A percentile compares a stretch with the other conserved stretches of the same genome.
These are phyloP conservation scores for Drosophila nannoptera DNA, from an alignment of 1,140 invertebrate species.

Conservation along the genomic window DNA sequence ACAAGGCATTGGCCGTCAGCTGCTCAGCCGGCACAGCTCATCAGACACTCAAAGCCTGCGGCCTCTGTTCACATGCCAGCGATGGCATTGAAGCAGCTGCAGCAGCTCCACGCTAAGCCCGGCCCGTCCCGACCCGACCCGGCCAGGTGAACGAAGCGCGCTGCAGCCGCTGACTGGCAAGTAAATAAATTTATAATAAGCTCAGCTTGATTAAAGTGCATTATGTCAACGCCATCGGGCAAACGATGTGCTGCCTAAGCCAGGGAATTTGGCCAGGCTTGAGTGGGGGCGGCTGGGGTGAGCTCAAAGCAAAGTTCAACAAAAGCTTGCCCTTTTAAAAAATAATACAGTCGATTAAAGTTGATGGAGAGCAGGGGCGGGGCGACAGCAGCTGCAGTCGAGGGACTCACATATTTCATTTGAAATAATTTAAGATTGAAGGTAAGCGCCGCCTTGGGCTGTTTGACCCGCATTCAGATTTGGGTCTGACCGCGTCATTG, in stretches of 20 bases:
- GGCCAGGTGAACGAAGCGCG: slow-evolving; percentile 48
- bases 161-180: slow-evolving; percentile 31
- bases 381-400: background rate
- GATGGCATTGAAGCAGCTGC: background rate
- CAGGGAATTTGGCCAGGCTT: background rate
- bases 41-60: background rate
- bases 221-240: background rate
- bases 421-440: slow-evolving; percentile 15
- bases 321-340: no score
- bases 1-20: background rate
- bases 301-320: background rate
- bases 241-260: background rate
- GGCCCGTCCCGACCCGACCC: background rate
- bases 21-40: background rate
- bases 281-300: no score
- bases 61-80: slow-evolving; percentile 8
- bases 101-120: slow-evolving; percentile 30
- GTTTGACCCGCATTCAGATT: slow-evolving; percentile 26
- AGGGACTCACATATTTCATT: slow-evolving; percentile 8
- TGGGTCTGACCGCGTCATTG: slow-evolving; percentile 55
- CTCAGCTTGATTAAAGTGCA: slow-evolving; percentile 52
- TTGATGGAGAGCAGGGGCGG: background rate
- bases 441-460: slow-evolving; percentile 15
- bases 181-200: slow-evolving; percentile 60
- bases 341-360: background rate